phyloP scores from a whole-genome alignment of 2,797 vertebrate genomes.

The Otolemur crassicaudatus region DNA sequence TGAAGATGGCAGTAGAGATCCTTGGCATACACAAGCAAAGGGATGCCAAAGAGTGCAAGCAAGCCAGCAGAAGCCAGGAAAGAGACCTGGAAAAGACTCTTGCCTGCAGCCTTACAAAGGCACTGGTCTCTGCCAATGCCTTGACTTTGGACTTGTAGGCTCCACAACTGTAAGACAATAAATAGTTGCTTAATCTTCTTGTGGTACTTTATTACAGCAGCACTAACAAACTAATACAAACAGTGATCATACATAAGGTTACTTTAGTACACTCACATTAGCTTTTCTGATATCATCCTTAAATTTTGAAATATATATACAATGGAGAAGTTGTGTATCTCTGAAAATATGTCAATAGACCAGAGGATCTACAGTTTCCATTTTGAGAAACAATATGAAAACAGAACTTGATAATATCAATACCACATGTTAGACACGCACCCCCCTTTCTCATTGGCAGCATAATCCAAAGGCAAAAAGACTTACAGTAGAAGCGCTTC shows the following conservation, averaged over 20 bases:
- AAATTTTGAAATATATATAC: background rate
- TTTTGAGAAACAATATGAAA: constrained; percentile 62
- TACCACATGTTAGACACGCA: constrained; percentile 60
- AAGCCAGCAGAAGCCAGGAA: background rate
- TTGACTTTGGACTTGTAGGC: background rate
- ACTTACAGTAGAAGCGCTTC: constrained; percentile 39
- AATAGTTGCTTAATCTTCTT: background rate
- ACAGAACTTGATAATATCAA: constrained; percentile 59
- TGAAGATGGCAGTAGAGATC: background rate
- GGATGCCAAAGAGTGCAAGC: background rate
- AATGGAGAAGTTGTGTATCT: background rate
- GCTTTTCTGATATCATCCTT: background rate
- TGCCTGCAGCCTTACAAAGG: background rate
- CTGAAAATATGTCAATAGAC: constrained; percentile 38
- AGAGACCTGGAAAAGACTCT: background rate
- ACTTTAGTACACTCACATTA: background rate
- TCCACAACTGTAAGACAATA: background rate
- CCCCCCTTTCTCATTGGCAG: constrained; percentile 39
- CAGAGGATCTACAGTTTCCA: constrained; percentile 65
- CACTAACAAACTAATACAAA: background rate
- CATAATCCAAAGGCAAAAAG: constrained; percentile 56
- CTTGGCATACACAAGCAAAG: background rate
- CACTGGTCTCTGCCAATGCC: background rate
- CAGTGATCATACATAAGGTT: background rate
- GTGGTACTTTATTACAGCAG: background rate